Base-by-base conservation (phyloP, 2,888 invertebrate genomes). In the Mechanitis messenoides region DNA sequence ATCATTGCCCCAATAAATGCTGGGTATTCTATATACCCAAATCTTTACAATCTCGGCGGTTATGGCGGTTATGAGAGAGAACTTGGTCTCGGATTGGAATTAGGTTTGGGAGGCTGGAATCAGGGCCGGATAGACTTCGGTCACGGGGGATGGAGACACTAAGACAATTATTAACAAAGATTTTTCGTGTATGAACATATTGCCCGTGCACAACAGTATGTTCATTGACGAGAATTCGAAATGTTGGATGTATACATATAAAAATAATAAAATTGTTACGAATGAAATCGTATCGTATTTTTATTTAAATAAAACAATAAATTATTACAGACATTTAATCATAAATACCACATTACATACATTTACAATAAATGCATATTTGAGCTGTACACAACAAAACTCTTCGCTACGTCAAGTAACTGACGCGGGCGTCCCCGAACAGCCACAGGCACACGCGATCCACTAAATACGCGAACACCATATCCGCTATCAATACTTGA, bases 371-470 rank as follows among this genome's bases (percentile, higher is more conserved):
- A 74, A 74, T 74, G 74, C 73, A 72, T 64, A 69, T 72, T 74
- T 74, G 74, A 73, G 74, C 74, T 63, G 66, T 55, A 35, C 31
- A 1, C 47, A 6, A 45, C 28, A 35, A 11, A 56, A 47, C 61
- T 35, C 35, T 45, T 31, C 56, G 72, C 56, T 64, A 64, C 58
- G 72, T 69, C 71, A 74, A 69, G 73, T 71, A 12, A 69, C 67
- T 66, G 53, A 56, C 63, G 78, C 92, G 92, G 53, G 95, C 95
- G 84, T 96, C 96, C 33, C 97, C 96, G 80, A 96, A 96, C 56
- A 97, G 87, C 92, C 94, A 95, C 75, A 96, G 91, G 84, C 97
- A 97, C 46, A 92, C 75, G 74, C 97, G 92, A 84, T 99, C 99
- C 66, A 96, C 94, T 31, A 95, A 75, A 78, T 94, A 98, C 3